Conservation (phyloP, 2,797 vertebrate genomes). For the Lophotriccus pileatus region DNA sequence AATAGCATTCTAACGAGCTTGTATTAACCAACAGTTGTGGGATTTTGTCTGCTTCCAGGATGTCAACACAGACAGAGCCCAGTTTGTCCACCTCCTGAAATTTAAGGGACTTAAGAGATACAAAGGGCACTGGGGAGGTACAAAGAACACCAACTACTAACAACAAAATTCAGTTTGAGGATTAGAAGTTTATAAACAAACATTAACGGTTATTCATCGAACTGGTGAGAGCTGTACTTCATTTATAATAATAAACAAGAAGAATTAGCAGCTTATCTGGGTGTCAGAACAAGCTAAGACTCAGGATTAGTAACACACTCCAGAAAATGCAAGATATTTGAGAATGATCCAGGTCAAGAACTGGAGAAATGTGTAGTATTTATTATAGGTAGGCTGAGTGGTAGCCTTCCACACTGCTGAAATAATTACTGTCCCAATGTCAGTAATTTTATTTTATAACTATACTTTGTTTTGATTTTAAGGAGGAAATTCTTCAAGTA, state of each 20-base stretch:
- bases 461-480: neutral
- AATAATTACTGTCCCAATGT: neutral
- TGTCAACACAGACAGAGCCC: neutral
- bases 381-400: neutral
- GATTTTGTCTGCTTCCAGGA: neutral
- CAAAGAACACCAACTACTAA: neutral
- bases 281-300: neutral
- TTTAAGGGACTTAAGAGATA: neutral
- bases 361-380: neutral
- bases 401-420: neutral
- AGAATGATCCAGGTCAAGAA: neutral
- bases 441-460: neutral
- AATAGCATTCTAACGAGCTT: neutral
- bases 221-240: neutral
- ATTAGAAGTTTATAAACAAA: neutral
- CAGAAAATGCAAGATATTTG: neutral
- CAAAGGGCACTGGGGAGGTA: neutral
- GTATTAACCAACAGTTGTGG: neutral
- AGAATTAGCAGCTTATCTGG: neutral
- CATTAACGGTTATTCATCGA: neutral
- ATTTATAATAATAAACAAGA: neutral
- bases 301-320: neutral
- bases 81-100: neutral
- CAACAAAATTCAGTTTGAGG: neutral
- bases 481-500: neutral